Base-by-base conservation (phyloP, 2,797 vertebrate species). In the Manis pentadactyla region DNA sequence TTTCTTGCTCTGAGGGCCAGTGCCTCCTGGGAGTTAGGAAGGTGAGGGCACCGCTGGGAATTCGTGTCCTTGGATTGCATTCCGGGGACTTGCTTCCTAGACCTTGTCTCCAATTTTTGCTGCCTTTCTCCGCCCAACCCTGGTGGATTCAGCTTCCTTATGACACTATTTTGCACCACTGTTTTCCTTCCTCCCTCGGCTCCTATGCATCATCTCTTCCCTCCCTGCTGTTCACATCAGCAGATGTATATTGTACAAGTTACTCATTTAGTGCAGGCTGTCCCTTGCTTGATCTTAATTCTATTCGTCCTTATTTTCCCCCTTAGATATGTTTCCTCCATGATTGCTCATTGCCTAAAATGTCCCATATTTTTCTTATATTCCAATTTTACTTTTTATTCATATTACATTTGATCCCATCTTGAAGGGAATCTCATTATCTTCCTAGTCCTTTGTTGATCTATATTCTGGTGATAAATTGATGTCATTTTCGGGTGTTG, bases 231-330 rank as follows among this genome's bases (percentile, higher is more conserved):
- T 25, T 59, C 19, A 39, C 21, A 31, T 55, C 7, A 68, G 49
- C 11, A 81, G 59, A 34, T 37, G 17, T 5, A 0, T 17, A 0
- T 5, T 42, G 37, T 3, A 3, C 23, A 46, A 7, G 0, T 12
- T 73, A 1, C 13, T 51, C 6, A 0, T 34, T 34, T 29, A 8
- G 6, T 31, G 51, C 1, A 10, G 0, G 19, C 21, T 11, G 4
- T 42, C 1, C 31, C 39, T 23, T 10, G 34, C 2, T 29, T 1
- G 46, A 8, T 19, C 51, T 85, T 34, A 21, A 13, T 46, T 53
- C 15, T 13, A 2, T 12, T 5, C 31, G 27, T 19, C 19, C 1
- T 46, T 15, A 3, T 25, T 71, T 66, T 59, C 21, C 4, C 39
- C 42, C 27, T 6, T 14, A 51, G 86, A 10, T 12, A 7, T 71